These are phyloP conservation scores for Penaeus chinensis DNA, from an alignment of 1,140 invertebrate species.

Conservation along the genomic window DNA sequence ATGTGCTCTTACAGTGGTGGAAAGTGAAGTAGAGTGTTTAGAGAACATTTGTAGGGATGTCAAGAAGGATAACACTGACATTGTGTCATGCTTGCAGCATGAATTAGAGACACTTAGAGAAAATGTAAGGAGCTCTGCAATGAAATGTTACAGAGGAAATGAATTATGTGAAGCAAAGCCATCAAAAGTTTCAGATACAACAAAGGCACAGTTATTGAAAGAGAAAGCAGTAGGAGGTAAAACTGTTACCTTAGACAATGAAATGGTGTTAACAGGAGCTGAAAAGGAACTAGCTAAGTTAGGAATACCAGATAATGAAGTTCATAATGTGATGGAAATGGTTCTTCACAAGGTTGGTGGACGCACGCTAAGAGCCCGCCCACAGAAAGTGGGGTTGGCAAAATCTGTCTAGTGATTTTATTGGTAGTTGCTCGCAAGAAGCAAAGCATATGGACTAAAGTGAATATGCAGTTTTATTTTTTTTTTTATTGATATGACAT, in stretches of 20 bases:
- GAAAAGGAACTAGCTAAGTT: not conserved
- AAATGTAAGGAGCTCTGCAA: not conserved
- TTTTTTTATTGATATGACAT: no score
- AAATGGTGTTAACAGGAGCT: not conserved
- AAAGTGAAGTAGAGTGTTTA: slow-evolving; percentile 29
- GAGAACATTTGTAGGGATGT: slow-evolving; percentile 12
- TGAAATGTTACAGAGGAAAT: not conserved
- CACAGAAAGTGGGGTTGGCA: not conserved
- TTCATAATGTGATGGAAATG: slow-evolving; percentile 10
- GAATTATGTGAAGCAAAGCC: no score
- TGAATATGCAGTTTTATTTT: no score
- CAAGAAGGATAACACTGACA: not conserved
- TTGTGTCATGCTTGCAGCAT: not conserved
- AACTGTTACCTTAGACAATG: not conserved
- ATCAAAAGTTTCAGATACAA: no score
- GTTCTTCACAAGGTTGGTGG: slow-evolving; percentile 10
- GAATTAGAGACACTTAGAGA: not conserved
- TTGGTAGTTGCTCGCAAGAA: no score
- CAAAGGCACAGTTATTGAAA: no score
- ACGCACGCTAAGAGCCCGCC: not conserved
- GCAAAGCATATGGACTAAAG: no score
- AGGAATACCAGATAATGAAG: slow-evolving; percentile 6
- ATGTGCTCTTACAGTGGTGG: not conserved
- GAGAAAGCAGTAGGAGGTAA: no score
- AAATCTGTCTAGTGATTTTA: no score